Evolutionary conservation across 1,140 invertebrate genomes (phyloP).

Genomic region (Periplaneta americana): DNA sequence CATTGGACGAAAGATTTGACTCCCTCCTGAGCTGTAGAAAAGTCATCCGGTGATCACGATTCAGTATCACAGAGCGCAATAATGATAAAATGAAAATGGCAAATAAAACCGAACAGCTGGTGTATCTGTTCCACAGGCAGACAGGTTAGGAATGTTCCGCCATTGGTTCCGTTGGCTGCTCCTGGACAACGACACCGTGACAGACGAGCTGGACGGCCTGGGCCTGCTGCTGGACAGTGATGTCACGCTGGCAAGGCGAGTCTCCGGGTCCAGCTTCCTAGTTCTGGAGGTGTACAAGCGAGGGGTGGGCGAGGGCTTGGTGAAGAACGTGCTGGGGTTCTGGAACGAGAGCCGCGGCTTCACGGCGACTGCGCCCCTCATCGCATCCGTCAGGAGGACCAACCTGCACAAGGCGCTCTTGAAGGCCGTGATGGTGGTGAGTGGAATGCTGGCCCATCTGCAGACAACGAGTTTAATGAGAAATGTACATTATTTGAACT

Average conservation of each 20-base stretch:
- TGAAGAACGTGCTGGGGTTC: background rate
- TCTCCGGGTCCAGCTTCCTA: background rate
- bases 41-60: no score
- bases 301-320: background rate
- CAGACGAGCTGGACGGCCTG: background rate
- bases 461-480: background rate
- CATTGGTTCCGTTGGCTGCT: background rate
- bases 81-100: no score
- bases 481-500: background rate
- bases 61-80: no score
- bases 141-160: background rate
- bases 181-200: background rate
- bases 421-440: background rate
- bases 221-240: background rate
- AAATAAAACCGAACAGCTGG: no score
- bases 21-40: no score
- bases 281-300: constrained; percentile 2
- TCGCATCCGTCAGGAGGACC: background rate
- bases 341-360: background rate
- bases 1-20: no score
- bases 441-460: background rate
- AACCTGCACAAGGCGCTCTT: background rate
- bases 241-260: background rate
- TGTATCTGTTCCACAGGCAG: background rate
- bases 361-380: no score